Percentiles rank a stretch among this genome's conserved stretches.
Evolutionary conservation across 2,888 invertebrate species (phyloP).

Genomic region (Diabrotica balteata): DNA sequence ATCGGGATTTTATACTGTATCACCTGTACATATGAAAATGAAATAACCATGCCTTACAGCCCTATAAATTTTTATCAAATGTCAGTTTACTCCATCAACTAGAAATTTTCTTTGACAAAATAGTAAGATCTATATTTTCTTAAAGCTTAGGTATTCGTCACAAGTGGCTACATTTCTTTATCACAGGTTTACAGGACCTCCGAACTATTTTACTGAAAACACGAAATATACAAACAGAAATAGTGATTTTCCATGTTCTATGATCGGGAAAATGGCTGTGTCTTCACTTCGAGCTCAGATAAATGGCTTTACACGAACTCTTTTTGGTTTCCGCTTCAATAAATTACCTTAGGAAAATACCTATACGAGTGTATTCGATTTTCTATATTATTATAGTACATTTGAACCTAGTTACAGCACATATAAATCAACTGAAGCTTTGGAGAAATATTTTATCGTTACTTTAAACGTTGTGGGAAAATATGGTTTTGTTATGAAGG

Average conservation of each 20-base stretch:
- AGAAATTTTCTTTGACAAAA: too few species aligned
- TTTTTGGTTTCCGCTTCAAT: conserved; percentile 37
- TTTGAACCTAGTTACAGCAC: conserved; percentile 22
- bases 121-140: too few species aligned
- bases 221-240: neutral
- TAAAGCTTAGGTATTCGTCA: too few species aligned
- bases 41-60: too few species aligned
- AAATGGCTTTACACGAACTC: conserved; percentile 38
- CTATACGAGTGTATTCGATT: conserved; percentile 33
- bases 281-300: conserved; percentile 38
- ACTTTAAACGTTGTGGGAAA: neutral
- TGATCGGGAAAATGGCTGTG: conserved; percentile 41
- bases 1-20: too few species aligned
- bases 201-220: too few species aligned
- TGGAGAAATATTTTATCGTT: conserved; percentile 6
- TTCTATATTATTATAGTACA: conserved; percentile 27
- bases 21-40: too few species aligned
- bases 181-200: too few species aligned
- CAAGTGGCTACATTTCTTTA: too few species aligned
- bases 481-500: neutral
- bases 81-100: too few species aligned
- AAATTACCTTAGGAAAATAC: conserved; percentile 36
- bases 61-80: too few species aligned
- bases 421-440: conserved; percentile 26
- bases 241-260: conserved; percentile 28